Base-by-base conservation (phyloP, 2,113 vertebrate genomes). In the Phaethornis superciliosus region DNA sequence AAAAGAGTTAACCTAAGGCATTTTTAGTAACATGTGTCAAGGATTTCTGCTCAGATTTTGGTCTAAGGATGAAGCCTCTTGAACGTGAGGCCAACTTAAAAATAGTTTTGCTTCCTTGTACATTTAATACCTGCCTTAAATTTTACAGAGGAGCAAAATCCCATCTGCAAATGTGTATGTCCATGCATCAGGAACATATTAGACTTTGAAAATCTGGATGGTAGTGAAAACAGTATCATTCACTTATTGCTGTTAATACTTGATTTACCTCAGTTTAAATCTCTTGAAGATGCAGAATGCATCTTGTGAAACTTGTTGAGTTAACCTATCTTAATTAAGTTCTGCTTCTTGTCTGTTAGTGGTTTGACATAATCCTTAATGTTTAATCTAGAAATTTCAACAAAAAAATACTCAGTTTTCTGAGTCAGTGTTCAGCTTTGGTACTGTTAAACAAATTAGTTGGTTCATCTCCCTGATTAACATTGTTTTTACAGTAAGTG, bases 161-260 rank as follows among this genome's bases (percentile, higher is more conserved):
- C 6, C 15, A 4, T 77, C 24, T 90, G 32, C 56, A 26, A 42
- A 12, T 24, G 10, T 47, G 4, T 32, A 15, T 46, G 35, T 69
- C 62, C 17, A 1, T n/a, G 18, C 30, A 4, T 69, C 35, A 81
- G 42, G n/a, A 52, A 37, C 33, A 10, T 64, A 6, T 40, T 91
- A 64, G 68, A 33, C 51, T 88, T 77, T 85, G 44, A 68, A 78
- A 87, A 51, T 42, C 44, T 62, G 42, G 21, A 33, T 3, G 8
- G 54, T 65, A 79, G 10, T 19, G 15, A 76, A 80, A 80, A 27
- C 35, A 62, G 2, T 59, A 28, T 60, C 35, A n/a, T 75, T 87
- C 27, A 44, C 63, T 60, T 87, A 67, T 13, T 94, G 33, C 49
- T 91, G 65, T 94, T 87, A 91, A 87, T 93, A 68, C 84, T 94